These are phyloP conservation scores for Mixornis gularis DNA, from an alignment of 2,113 vertebrate species.

Conservation along the genomic window DNA sequence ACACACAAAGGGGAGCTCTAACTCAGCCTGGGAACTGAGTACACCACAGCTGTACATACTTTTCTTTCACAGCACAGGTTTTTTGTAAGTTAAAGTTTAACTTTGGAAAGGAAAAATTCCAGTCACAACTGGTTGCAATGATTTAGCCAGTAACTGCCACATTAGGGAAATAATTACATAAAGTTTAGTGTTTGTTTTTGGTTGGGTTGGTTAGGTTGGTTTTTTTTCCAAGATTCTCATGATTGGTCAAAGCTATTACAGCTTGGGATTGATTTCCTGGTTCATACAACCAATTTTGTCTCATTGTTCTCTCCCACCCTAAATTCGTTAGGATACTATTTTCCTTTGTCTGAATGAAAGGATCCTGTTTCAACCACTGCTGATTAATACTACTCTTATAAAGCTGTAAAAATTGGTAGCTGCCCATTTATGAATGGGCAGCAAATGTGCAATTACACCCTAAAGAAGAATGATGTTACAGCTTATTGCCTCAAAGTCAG, in stretches of 20 bases:
- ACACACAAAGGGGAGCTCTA: conserved; percentile 4
- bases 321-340: neutral
- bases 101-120: neutral
- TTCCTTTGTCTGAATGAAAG: neutral
- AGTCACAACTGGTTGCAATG: neutral
- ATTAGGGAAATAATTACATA: neutral
- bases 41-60: neutral
- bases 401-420: neutral
- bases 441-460: neutral
- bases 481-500: neutral
- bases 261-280: neutral
- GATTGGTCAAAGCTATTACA: neutral
- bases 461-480: neutral
- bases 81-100: conserved; percentile 35
- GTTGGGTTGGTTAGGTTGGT: neutral
- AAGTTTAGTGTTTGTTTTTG: neutral
- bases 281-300: neutral
- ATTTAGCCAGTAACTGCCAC: conserved; percentile 21
- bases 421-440: neutral
- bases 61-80: conserved; percentile 13
- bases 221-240: neutral
- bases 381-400: neutral
- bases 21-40: neutral
- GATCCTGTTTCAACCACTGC: neutral
- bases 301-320: neutral